These are phyloP conservation scores for Eulemur rubriventer DNA, from an alignment of 2,797 vertebrate genomes.

Conservation along the genomic window DNA sequence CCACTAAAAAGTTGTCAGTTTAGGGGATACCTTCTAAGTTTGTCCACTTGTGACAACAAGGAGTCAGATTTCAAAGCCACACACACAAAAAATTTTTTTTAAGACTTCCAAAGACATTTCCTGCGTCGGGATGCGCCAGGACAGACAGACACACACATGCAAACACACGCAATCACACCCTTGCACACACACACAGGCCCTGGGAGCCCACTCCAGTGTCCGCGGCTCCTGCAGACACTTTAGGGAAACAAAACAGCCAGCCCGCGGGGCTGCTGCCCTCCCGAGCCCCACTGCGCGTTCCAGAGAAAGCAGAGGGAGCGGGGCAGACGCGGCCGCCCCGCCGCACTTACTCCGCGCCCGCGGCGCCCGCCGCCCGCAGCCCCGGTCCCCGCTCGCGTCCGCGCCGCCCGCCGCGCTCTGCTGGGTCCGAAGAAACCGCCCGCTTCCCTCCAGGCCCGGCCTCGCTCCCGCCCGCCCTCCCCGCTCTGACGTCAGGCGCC, in stretches of 20 bases:
- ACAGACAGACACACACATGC: not conserved
- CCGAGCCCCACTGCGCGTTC: not conserved
- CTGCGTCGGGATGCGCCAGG: conserved; percentile 54
- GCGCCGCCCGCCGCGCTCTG: conserved; percentile 35
- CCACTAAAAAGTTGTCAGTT: conserved; percentile 21
- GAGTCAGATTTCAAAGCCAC: conserved; percentile 57
- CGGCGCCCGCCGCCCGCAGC: conserved; percentile 64
- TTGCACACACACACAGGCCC: not conserved
- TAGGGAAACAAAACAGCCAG: conserved; percentile 63
- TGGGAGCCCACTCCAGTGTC: not conserved
- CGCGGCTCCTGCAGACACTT: conserved; percentile 49
- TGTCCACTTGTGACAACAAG: conserved; percentile 52
- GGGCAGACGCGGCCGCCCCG: not conserved
- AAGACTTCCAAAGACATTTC: conserved; percentile 66
- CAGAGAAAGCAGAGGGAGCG: not conserved
- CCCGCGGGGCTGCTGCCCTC: not conserved
- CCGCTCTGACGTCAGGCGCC: conserved; percentile 85
- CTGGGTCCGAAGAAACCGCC: conserved; percentile 64
- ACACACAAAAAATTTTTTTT: not conserved
- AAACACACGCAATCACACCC: not conserved
- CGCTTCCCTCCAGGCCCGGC: conserved; percentile 81
- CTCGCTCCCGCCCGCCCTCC: conserved; percentile 77
- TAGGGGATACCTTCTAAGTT: not conserved
- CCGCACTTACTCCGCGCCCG: conserved; percentile 78
- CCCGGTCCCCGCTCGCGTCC: conserved; percentile 15